Evolutionary conservation across 2,888 invertebrate genomes (phyloP), one percentile per base, ranked within the genome.

Genomic region (Coremacera marginata): DNA sequence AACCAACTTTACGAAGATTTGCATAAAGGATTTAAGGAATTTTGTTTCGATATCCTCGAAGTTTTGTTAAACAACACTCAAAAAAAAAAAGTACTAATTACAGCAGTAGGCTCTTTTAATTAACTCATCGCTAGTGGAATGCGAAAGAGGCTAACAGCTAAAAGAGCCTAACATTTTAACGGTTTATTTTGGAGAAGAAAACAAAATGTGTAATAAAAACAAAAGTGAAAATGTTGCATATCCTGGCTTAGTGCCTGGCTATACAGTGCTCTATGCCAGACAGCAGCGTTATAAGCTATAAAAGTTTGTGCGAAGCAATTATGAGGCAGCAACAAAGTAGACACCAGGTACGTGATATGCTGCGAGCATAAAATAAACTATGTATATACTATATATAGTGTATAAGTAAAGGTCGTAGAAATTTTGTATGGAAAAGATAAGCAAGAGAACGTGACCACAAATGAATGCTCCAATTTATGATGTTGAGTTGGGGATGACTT

Each of bases 391-490:
- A 8, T 8, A 55, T 19, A 19, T 9, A 22, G 19, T 19, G 14
- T n/a, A n/a, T n/a, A n/a, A n/a, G n/a, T n/a, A n/a, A n/a, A n/a
- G 9, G 55, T 5, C 5, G 2, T 5, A 22, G 55, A 55, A 52
- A 31, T 4, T 25, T 27, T 51, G 55, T 27, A 55, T 27, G 31
- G n/a, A n/a, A 3, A n/a, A 34, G 70, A 70, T 52, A 55, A 70
- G 70, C n/a, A 19, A 34, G 34, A 11, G 14, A 44, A 34, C 52
- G 55, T 70, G 55, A 70, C 52, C 70, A 34, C 55, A 70, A 70
- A 70, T 55, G n/a, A 34, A 70, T 27, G 49, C 44, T 44, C 57
- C 34, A 86, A 86, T 84, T 84, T 86, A 86, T 84, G 84, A 79
- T 80, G 81, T 65, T 31, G 34, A 34, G 55, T 7, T 55, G 5